Percentiles rank a stretch among this genome's conserved stretches.
Conservation (phyloP, 2,797 vertebrate species). For the Myotis myotis region DNA sequence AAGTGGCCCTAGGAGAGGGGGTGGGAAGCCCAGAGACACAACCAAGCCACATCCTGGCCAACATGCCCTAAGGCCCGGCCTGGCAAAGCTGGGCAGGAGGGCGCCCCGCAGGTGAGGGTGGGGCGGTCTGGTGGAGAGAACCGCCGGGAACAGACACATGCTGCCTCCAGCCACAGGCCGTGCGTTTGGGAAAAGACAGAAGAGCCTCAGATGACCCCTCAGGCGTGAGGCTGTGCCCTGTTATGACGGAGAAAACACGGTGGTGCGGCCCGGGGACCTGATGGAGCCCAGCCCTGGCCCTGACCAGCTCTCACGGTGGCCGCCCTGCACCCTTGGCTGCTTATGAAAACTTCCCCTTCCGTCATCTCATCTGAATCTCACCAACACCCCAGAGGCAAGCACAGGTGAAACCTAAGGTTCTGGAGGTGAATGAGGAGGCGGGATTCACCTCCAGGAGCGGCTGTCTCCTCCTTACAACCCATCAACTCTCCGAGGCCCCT, state of each 20-base stretch:
- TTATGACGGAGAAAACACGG: background rate
- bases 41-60: conserved; percentile 85
- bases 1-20: conserved; percentile 82
- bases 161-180: background rate
- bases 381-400: background rate
- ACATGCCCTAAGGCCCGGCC: conserved; percentile 72
- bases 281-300: background rate
- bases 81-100: background rate
- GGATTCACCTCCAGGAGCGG: background rate
- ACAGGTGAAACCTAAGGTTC: background rate
- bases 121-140: background rate
- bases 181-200: background rate
- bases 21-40: conserved; percentile 72
- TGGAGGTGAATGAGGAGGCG: background rate
- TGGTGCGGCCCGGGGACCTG: accelerated
- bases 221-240: background rate
- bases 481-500: accelerated
- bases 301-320: background rate
- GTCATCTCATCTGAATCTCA: background rate
- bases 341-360: background rate
- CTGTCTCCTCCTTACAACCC: background rate
- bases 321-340: background rate
- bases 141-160: background rate
- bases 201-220: background rate
- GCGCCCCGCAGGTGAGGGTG: background rate